Percentiles rank a stretch among this genome's conserved stretches.
Conservation (phyloP, 2,113 vertebrate species). For the Deroptyus accipitrinus region DNA sequence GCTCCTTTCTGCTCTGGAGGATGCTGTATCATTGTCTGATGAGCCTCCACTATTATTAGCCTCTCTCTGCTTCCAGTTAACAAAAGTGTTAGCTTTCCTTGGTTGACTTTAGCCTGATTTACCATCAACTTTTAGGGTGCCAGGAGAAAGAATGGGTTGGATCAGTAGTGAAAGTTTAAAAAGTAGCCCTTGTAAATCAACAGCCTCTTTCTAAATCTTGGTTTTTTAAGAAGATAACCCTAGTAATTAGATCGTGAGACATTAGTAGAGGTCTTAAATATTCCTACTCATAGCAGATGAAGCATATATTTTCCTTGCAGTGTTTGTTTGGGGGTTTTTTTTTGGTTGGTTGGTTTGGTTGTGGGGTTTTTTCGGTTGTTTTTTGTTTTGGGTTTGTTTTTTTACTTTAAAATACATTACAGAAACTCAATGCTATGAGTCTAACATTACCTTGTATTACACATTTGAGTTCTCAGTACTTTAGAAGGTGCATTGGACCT, state of each 20-base stretch:
- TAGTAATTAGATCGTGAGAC: not conserved
- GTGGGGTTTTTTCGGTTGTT: not conserved
- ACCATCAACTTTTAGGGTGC: not conserved
- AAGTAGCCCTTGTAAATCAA: not conserved
- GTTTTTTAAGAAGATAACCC: not conserved
- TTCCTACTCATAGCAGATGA: not conserved
- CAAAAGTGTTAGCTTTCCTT: not conserved
- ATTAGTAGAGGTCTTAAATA: not conserved
- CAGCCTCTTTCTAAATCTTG: not conserved
- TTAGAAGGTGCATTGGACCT: not conserved
- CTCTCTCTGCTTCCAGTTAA: not conserved
- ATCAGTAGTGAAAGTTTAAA: not conserved
- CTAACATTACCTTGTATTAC: not conserved
- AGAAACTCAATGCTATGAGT: not conserved
- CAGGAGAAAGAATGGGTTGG: not conserved
- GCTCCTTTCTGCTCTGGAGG: not conserved
- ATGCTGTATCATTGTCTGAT: not conserved
- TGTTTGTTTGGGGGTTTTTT: not conserved
- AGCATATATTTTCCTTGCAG: not conserved
- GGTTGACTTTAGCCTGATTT: not conserved
- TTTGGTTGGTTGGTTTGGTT: not conserved
- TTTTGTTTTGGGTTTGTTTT: not conserved
- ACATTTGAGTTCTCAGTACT: not conserved
- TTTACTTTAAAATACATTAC: not conserved
- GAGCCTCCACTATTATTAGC: not conserved